These are phyloP conservation scores for Muntiacus reevesi DNA, from an alignment of 2,113 vertebrate genomes.

Conservation along the genomic window DNA sequence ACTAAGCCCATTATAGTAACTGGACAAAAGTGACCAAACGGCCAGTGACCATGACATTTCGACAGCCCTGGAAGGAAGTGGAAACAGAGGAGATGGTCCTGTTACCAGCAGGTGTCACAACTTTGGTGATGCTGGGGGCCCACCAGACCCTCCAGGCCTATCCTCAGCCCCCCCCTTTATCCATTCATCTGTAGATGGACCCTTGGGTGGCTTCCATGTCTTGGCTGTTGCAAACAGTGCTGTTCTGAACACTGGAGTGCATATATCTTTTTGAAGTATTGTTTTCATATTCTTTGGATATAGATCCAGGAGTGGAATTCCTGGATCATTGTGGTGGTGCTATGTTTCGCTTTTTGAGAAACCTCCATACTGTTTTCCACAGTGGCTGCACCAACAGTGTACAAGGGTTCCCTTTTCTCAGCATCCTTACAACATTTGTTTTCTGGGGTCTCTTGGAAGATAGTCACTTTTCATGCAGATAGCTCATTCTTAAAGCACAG, in stretches of 20 bases:
- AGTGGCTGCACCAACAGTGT: not conserved
- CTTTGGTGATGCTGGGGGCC: not conserved
- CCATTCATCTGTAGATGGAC: not conserved
- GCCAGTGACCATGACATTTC: not conserved
- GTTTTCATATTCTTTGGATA: not conserved
- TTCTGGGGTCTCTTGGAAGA: not conserved
- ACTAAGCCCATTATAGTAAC: no score
- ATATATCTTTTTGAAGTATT: not conserved
- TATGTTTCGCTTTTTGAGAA: not conserved
- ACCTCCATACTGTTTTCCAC: not conserved
- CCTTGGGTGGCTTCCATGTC: not conserved
- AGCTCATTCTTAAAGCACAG: not conserved
- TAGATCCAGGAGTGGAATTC: not conserved
- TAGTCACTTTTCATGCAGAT: not conserved
- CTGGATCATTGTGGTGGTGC: not conserved
- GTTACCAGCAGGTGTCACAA: rapidly evolving
- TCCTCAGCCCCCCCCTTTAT: not conserved
- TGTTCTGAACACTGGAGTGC: not conserved
- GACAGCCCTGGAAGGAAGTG: not conserved
- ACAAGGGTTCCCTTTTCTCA: not conserved
- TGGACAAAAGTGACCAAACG: not conserved
- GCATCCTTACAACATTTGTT: not conserved
- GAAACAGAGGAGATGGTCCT: not conserved
- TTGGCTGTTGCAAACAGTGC: not conserved
- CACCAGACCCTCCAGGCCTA: no score